A percentile compares a stretch with the other conserved stretches of the same genome.
Evolutionary conservation across 1,140 invertebrate species (phyloP).

Genomic region (Muscidifurax raptorellus): DNA sequence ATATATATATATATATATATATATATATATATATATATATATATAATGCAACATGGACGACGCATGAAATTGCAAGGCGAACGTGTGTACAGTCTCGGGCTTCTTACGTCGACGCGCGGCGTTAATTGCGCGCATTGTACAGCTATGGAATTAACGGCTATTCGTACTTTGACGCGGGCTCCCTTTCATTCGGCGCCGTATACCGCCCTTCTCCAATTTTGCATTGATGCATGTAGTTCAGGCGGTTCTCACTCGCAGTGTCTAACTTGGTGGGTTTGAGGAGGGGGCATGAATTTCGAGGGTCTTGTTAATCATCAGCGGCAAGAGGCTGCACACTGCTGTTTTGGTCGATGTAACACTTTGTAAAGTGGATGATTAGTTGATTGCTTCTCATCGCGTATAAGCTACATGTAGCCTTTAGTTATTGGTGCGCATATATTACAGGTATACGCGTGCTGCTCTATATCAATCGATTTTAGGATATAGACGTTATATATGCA

Average conservation of each 20-base stretch:
- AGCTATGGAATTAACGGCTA: slow-evolving; percentile 8
- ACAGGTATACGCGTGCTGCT: too few species aligned
- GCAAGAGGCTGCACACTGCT: neutral
- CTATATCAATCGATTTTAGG: too few species aligned
- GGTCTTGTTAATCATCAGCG: neutral
- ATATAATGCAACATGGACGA: neutral
- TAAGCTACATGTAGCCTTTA: neutral
- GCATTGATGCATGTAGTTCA: neutral
- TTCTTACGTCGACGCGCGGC: neutral
- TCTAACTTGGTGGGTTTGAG: neutral
- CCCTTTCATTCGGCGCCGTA: neutral
- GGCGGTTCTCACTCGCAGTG: neutral
- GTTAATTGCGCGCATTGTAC: slow-evolving; percentile 1
- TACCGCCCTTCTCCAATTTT: neutral
- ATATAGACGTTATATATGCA: too few species aligned
- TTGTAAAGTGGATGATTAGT: neutral
- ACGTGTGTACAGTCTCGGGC: neutral
- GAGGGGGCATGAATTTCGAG: neutral
- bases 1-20: neutral
- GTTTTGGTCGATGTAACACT: neutral
- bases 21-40: neutral
- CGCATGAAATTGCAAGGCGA: neutral
- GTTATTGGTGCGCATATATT: neutral
- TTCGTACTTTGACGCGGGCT: neutral
- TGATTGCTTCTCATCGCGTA: neutral